Conservation (phyloP, 2,888 invertebrate genomes). For the Ochropleura leucogaster region DNA sequence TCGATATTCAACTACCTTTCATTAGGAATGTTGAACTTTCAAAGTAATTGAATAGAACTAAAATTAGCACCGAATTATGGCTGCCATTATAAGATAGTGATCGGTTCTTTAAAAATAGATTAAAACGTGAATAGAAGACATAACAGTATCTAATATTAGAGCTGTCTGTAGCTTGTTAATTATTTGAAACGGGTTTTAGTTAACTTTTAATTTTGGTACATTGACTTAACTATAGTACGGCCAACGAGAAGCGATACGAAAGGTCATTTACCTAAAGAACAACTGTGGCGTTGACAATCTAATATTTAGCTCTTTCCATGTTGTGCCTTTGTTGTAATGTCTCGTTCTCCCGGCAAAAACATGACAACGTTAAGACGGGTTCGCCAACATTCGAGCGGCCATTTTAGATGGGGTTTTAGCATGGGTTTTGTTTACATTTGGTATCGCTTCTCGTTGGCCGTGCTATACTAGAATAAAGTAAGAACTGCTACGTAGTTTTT, state of each 20-base stretch:
- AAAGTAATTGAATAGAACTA: slow-evolving; percentile 55
- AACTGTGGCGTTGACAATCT: no score
- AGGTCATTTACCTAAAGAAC: no score
- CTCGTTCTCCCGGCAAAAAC: no score
- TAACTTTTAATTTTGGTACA: slow-evolving; percentile 1
- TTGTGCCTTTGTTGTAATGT: no score
- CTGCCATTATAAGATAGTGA: slow-evolving; percentile 45
- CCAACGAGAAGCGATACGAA: no score
- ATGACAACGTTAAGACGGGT: no score
- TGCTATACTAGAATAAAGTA: no score
- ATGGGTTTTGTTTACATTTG: no score
- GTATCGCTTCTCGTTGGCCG: no score
- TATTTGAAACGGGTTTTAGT: neutral
- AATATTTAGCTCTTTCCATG: no score
- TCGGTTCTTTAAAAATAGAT: slow-evolving; percentile 44
- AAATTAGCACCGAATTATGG: slow-evolving; percentile 48
- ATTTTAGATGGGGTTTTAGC: no score
- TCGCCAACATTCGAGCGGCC: no score
- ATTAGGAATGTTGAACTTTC: slow-evolving; percentile 52
- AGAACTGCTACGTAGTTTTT: neutral
- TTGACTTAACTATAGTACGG: slow-evolving; percentile 26
- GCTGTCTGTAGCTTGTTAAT: slow-evolving; percentile 42
- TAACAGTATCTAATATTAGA: slow-evolving; percentile 21
- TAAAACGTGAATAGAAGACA: slow-evolving; percentile 42
- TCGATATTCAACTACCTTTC: slow-evolving; percentile 38